A percentile compares a stretch with the other conserved stretches of the same genome.
Conservation (phyloP, 2,888 invertebrate genomes). For the Craniophora ligustri region DNA sequence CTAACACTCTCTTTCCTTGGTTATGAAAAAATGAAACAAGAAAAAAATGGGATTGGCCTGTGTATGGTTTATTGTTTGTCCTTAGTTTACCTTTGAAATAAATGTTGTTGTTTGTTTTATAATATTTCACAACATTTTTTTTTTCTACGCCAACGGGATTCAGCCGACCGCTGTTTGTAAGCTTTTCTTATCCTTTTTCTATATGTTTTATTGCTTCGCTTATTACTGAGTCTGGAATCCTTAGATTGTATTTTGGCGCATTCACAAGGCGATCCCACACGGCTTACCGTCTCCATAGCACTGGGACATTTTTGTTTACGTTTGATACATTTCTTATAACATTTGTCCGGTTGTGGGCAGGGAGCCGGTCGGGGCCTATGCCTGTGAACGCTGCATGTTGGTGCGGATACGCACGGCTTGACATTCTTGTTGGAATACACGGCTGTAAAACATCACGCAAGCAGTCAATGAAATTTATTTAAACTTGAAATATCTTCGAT, state of each 20-base stretch:
- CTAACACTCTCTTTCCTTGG: no score
- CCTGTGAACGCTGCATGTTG: conserved; percentile 75
- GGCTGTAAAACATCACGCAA: conserved; percentile 63
- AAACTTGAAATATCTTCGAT: not conserved
- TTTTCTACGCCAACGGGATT: conserved; percentile 68
- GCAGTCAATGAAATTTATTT: not conserved
- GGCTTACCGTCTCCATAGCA: conserved; percentile 70
- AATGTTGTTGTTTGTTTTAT: conserved; percentile 37
- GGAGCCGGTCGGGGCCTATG: conserved; percentile 77
- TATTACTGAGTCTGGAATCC: conserved; percentile 60
- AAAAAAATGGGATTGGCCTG: not conserved
- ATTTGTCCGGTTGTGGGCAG: conserved; percentile 76
- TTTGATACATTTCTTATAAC: conserved; percentile 72
- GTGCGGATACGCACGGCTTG: conserved; percentile 78
- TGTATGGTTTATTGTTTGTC: conserved; percentile 3
- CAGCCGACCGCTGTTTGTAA: conserved; percentile 63
- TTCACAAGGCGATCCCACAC: conserved; percentile 68
- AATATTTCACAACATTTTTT: conserved; percentile 71
- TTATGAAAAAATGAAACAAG: no score
- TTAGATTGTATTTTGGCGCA: conserved; percentile 69
- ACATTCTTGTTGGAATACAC: conserved; percentile 63
- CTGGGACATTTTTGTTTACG: conserved; percentile 74
- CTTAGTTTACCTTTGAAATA: not conserved
- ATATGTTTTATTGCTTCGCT: conserved; percentile 62
- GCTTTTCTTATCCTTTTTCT: conserved; percentile 67